A percentile compares a stretch with the other conserved stretches of the same genome.
phyloP scores from a whole-genome alignment of 2,888 invertebrate species.

The Gisinianus flammeolus region DNA sequence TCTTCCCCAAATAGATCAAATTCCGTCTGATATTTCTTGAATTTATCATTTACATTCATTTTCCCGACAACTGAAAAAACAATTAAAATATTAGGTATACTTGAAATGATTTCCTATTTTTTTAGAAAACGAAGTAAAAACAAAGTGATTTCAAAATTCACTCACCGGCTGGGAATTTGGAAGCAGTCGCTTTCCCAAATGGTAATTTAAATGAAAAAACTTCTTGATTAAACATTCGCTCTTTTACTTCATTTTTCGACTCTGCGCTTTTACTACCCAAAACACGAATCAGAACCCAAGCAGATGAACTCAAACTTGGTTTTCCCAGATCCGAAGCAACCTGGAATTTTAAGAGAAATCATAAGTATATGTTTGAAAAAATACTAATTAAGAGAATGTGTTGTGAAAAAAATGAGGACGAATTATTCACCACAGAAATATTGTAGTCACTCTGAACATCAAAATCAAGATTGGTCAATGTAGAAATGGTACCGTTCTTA shows the following conservation, averaged over 20 bases:
- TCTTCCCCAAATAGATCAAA: slow-evolving; percentile 59
- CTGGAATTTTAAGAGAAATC: slow-evolving; percentile 5
- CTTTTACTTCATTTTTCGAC: slow-evolving; percentile 67
- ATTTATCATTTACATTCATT: slow-evolving; percentile 75
- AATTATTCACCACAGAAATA: slow-evolving; percentile 72
- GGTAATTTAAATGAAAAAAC: slow-evolving; percentile 83
- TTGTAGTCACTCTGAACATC: slow-evolving; percentile 73
- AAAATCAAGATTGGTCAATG: slow-evolving; percentile 74
- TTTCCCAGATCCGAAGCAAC: slow-evolving; percentile 76
- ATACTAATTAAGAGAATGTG: not conserved
- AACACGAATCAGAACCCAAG: slow-evolving; percentile 63
- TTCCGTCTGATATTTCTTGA: slow-evolving; percentile 67
- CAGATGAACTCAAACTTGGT: slow-evolving; percentile 80
- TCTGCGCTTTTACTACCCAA: slow-evolving; percentile 63
- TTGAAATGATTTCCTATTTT: too few relatives aligned
- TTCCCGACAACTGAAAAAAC: slow-evolving; percentile 77
- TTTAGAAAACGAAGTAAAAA: too few relatives aligned
- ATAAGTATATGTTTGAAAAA: not conserved
- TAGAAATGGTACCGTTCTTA: slow-evolving; percentile 81
- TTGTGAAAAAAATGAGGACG: not conserved
- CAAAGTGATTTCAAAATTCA: too few relatives aligned
- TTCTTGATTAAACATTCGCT: slow-evolving; percentile 64
- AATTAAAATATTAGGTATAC: too few relatives aligned
- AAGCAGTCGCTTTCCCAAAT: slow-evolving; percentile 69
- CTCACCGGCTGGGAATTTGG: slow-evolving; percentile 74